phyloP scores from a whole-genome alignment of 2,888 invertebrate species.

The Apodemia duryi region DNA sequence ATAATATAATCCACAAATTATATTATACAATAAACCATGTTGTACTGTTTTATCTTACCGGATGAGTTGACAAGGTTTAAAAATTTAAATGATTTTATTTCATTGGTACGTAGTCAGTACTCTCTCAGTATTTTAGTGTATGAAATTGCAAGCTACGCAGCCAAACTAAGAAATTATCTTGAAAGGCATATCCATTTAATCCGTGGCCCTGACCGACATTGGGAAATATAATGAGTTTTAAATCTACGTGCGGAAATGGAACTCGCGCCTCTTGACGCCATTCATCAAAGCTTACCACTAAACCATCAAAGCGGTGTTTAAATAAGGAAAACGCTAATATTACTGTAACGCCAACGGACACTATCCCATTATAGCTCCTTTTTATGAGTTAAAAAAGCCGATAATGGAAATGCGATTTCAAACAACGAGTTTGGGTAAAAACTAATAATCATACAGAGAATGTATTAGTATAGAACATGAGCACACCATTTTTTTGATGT shows the following conservation, averaged over 20 bases:
- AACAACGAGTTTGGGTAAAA: conserved; percentile 27
- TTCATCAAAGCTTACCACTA: background rate
- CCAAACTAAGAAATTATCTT: no score
- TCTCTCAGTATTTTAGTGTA: no score
- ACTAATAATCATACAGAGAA: conserved; percentile 34
- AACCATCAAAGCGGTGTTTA: background rate
- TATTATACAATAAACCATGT: no score
- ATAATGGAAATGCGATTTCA: conserved; percentile 24
- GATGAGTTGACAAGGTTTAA: no score
- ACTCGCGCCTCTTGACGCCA: background rate
- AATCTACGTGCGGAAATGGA: background rate
- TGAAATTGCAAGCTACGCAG: no score
- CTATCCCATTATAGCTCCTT: conserved; percentile 22
- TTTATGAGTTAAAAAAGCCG: conserved; percentile 21
- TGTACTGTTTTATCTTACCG: no score
- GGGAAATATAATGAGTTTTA: no score
- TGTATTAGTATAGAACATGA: background rate
- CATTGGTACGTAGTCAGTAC: no score
- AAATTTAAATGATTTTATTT: no score
- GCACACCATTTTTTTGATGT: background rate
- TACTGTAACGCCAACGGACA: background rate
- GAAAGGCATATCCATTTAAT: no score
- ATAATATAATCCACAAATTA: no score
- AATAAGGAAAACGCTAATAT: conserved; percentile 15
- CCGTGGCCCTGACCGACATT: no score